Base-by-base conservation (phyloP, 2,797 vertebrate genomes). In the Ptychadena robeensis region DNA sequence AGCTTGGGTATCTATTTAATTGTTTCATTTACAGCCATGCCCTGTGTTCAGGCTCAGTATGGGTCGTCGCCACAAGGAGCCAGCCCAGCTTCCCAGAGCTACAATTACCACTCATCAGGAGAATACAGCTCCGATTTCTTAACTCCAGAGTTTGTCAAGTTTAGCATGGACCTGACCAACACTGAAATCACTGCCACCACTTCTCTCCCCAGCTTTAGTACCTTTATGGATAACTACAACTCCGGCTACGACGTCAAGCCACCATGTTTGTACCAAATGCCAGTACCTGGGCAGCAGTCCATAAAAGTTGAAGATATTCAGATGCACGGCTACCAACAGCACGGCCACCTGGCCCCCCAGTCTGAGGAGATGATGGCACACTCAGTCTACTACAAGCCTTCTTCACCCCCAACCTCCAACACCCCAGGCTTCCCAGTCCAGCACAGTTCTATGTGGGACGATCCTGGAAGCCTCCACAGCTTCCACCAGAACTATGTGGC, bases 81-180 rank as follows among this genome's bases (percentile, higher is more conserved):
- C 90, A 96, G 96, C 90, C 95, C 96, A 88, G 97, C 97, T 88
- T 96, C 95, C 85, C 97, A 98, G 93, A 93, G 93, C 95, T 98
- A 98, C 96, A 95, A 94, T 91, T 98, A 97, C 95, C 97, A 94
- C 93, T 91, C 94, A 87, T 92, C 92, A 86, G 95, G 92, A 94
- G 97, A 97, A 87, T 96, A 96, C 94, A 96, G 93, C 96, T 96
- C 97, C 91, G 97, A 98, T 90, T 97, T 98, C 94, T 92, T 98
- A 90, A 98, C 96, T 12, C 97, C 98, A 87, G 98, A 99, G 94
- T 98, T 99, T 83, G 97, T 99, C 88, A 99, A 99, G 95, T 99
- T 98, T 94, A 99, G 98, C 95, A 99, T 99, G 98, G 98, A 99
- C 91, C 96, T 99, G 80, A 97, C 97, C 86, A 99, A 99, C 95